phyloP scores from a whole-genome alignment of 2,113 vertebrate genomes.

The Pitta sordida region DNA sequence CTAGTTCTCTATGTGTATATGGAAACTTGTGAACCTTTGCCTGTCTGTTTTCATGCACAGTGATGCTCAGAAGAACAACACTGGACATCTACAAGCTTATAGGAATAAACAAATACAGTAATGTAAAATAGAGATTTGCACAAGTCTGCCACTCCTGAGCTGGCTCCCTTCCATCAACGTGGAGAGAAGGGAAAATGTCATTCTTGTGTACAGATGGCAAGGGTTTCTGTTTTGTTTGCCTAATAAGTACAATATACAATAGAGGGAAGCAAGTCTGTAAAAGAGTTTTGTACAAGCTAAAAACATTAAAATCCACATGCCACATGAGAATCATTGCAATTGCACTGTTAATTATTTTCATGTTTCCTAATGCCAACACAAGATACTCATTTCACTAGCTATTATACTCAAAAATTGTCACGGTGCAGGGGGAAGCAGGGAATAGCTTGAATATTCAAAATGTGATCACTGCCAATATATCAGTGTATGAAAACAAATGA shows the following conservation, averaged over 20 bases:
- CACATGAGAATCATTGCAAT: background rate
- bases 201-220: background rate
- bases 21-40: background rate
- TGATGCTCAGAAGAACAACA: background rate
- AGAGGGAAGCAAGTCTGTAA: background rate
- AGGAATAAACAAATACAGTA: background rate
- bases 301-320: background rate
- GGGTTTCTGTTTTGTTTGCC: background rate
- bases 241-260: background rate
- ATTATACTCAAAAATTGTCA: background rate
- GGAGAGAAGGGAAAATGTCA: background rate
- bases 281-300: background rate
- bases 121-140: background rate
- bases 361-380: background rate
- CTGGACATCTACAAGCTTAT: background rate
- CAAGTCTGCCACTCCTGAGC: background rate
- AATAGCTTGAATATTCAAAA: background rate
- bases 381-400: constrained; percentile 10
- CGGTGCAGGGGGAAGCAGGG: background rate
- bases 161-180: background rate
- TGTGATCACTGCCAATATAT: background rate
- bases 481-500: constrained; percentile 15
- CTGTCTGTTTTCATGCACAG: rapidly evolving
- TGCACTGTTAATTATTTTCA: background rate
- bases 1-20: background rate